Evolutionary conservation across 2,888 invertebrate genomes (phyloP).

Genomic region (Agrochola litura): DNA sequence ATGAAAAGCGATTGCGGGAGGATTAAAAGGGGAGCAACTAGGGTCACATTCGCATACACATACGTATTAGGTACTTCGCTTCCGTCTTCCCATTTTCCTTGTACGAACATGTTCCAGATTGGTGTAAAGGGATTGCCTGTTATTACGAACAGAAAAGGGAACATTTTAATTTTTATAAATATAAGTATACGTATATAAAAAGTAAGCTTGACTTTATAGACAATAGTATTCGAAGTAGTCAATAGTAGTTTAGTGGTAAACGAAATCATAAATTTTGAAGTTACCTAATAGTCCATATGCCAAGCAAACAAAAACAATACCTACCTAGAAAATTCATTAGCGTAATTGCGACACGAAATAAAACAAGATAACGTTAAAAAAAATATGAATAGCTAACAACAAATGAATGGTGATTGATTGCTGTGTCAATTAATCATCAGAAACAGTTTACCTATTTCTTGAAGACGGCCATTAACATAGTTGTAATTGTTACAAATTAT

Average conservation of each 20-base stretch:
- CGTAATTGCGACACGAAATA: constrained; percentile 1
- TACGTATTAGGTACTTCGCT: constrained; percentile 16
- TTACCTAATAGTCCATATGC: neutral
- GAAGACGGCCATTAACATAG: constrained; percentile 36
- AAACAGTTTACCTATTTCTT: constrained; percentile 26
- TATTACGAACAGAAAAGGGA: constrained; percentile 35
- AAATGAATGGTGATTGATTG: constrained; percentile 37
- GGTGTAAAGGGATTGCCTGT: constrained; percentile 49
- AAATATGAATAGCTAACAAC: constrained; percentile 6
- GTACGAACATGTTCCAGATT: constrained; percentile 46
- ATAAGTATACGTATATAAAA: neutral
- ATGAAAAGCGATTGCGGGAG: constrained; percentile 33
- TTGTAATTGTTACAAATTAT: constrained; percentile 44
- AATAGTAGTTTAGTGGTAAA: too few relatives aligned
- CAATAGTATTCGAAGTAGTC: neutral
- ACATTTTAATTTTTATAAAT: constrained; percentile 13
- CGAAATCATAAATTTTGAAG: neutral
- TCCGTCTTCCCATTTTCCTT: constrained; percentile 45
- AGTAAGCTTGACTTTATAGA: too few relatives aligned
- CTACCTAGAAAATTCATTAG: neutral
- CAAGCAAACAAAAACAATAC: neutral
- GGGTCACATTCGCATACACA: constrained; percentile 13
- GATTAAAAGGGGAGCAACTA: constrained; percentile 43
- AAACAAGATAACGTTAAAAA: constrained; percentile 13
- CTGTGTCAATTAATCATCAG: constrained; percentile 44